Conservation (phyloP, 2,797 vertebrate genomes). For the Protonibea diacanthus region DNA sequence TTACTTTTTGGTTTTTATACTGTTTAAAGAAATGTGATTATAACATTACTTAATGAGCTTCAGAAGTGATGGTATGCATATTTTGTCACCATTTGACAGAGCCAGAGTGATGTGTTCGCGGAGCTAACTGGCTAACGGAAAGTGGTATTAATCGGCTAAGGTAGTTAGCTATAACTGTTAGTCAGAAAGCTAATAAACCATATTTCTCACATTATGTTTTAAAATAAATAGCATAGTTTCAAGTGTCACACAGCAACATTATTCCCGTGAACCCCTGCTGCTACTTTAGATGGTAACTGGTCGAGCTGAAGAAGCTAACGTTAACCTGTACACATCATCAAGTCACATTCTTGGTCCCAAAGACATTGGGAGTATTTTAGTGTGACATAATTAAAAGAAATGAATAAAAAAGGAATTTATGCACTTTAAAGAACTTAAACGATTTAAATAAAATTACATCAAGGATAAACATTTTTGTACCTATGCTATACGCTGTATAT, state of each 20-base stretch:
- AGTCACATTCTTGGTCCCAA: neutral
- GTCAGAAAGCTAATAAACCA: neutral
- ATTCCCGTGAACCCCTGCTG: constrained; percentile 17
- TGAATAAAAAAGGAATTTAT: neutral
- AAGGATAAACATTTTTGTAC: too few relatives aligned
- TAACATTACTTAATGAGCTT: too few relatives aligned
- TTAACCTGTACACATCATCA: neutral
- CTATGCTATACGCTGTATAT: neutral
- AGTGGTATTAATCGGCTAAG: neutral
- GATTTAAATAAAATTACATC: neutral
- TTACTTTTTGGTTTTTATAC: neutral
- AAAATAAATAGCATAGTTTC: neutral
- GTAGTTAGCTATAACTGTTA: neutral
- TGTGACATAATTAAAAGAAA: constrained; percentile 24
- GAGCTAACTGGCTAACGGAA: neutral
- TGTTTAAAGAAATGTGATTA: neutral
- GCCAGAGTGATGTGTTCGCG: neutral
- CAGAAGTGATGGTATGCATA: neutral
- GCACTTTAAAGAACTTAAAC: neutral
- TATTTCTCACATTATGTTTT: neutral
- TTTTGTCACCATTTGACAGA: too few relatives aligned
- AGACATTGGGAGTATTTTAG: neutral
- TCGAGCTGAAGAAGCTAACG: neutral
- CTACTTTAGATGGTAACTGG: neutral
- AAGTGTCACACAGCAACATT: neutral